Conservation (phyloP, 2,797 vertebrate genomes). For the Echeneis naucrates region DNA sequence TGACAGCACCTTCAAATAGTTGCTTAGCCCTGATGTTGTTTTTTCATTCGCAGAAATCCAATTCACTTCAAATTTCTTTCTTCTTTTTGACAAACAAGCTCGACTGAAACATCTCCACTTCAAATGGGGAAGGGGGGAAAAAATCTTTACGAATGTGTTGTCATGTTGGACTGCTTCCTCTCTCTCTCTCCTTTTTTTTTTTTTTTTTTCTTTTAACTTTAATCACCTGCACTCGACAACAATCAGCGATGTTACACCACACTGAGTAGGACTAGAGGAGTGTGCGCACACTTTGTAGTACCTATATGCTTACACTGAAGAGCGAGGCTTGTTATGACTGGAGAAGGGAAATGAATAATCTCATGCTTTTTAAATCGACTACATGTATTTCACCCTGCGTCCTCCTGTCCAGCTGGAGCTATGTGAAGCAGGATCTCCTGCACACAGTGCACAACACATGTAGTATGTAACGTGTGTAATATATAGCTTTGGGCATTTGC, state of each 20-base stretch:
- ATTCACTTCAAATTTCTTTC: constrained; percentile 52
- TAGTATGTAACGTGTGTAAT: constrained; percentile 73
- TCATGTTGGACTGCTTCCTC: constrained; percentile 8
- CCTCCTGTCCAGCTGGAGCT: constrained; percentile 44
- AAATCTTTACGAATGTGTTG: constrained; percentile 25
- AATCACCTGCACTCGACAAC: constrained; percentile 30
- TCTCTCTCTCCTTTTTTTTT: too few relatives aligned
- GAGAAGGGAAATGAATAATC: constrained; percentile 72
- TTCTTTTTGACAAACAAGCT: constrained; percentile 25
- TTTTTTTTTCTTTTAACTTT: constrained; percentile 33
- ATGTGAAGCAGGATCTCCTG: constrained; percentile 36
- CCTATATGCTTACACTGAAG: constrained; percentile 21
- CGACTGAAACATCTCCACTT: constrained; percentile 24
- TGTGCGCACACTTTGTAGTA: constrained; percentile 8
- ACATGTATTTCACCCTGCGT: constrained; percentile 48
- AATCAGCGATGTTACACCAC: constrained; percentile 25
- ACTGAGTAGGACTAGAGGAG: constrained; percentile 8
- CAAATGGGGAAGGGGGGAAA: constrained; percentile 6
- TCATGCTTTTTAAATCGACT: constrained; percentile 63
- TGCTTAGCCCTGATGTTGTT: constrained; percentile 73
- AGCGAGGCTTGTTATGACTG: constrained; percentile 46
- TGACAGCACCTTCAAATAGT: constrained; percentile 78
- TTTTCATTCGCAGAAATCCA: constrained; percentile 71
- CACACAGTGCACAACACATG: constrained; percentile 12
- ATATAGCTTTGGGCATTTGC: constrained; percentile 71